Base-by-base conservation (phyloP, 2,113 vertebrate genomes). In the Osmerus mordax region DNA sequence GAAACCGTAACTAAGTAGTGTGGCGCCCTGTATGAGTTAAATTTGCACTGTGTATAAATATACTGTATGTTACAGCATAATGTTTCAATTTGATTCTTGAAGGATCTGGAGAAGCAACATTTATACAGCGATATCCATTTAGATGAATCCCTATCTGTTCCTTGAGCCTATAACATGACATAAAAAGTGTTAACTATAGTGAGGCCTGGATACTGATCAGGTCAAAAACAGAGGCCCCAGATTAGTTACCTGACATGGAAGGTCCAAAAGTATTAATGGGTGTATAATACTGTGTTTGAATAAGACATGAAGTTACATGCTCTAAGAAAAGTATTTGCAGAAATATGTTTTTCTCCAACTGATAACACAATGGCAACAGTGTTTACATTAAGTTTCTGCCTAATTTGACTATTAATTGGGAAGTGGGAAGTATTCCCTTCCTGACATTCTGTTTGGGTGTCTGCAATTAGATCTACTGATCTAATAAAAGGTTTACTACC, bases 361-460 rank as follows among this genome's bases (percentile, higher is more conserved):
- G 41, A 47, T 47, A 47, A 47, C 41, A 47, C 41, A 47, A 47
- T 47, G 41, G 41, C 41, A 47, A 47, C 41, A 47, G 41, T 47
- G 41, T 47, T 47, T 47, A 47, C 7, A 47, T 47, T 47, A 47
- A 2, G 82, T 75, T 47, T 81, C 62, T 76, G 83, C 86, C 77
- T 83, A 74, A 19, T 16, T 18, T 8, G 15, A 9, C 41, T 11
- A 47, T 1, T 4, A 47, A 47, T 47, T 11, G 41, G 0, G 8
- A 47, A 11, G 41, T 47, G 41, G 75, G 52, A 67, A 83, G 74
- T 76, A 84, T 79, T 68, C 77, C 76, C 69, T 69, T 73, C 53
- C 68, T 18, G 51, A 23, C 73, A 75, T 47, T 79, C 47, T 73
- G 72, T 85, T 86, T 83, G 81, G 83, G 84, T 71, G 36, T 82